Conservation (phyloP, 2,888 invertebrate species). For the Trissonchulus sp. region DNA sequence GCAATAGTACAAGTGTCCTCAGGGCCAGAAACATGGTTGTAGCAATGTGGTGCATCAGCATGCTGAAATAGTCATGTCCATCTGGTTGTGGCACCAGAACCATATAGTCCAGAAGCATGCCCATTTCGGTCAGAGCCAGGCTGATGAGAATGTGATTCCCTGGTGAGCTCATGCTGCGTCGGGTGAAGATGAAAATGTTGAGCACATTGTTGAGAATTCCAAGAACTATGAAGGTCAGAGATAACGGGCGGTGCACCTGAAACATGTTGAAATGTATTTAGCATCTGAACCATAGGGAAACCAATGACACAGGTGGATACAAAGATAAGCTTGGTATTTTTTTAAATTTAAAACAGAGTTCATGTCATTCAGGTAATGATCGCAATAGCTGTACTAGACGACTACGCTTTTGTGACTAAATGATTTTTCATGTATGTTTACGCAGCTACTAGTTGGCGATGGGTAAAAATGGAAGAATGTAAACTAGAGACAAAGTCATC, state of each 20-base stretch:
- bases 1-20: neutral
- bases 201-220: neutral
- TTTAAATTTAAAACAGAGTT: too few species aligned
- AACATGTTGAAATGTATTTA: too few species aligned
- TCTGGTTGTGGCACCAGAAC: neutral
- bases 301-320: too few species aligned
- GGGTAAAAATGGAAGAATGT: too few species aligned
- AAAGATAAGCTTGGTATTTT: too few species aligned
- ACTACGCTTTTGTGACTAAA: too few species aligned
- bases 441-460: too few species aligned
- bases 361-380: too few species aligned
- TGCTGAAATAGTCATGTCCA: neutral
- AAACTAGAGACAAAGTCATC: too few species aligned
- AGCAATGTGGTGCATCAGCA: neutral
- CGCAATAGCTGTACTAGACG: too few species aligned
- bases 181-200: neutral
- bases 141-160: neutral
- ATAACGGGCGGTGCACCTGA: neutral
- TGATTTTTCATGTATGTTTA: too few species aligned
- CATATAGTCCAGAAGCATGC: neutral
- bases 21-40: neutral
- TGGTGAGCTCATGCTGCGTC: neutral
- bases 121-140: neutral
- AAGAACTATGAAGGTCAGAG: neutral
- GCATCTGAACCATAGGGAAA: too few species aligned